phyloP scores from a whole-genome alignment of 2,888 invertebrate genomes.

The Chymomyza procnemis region DNA sequence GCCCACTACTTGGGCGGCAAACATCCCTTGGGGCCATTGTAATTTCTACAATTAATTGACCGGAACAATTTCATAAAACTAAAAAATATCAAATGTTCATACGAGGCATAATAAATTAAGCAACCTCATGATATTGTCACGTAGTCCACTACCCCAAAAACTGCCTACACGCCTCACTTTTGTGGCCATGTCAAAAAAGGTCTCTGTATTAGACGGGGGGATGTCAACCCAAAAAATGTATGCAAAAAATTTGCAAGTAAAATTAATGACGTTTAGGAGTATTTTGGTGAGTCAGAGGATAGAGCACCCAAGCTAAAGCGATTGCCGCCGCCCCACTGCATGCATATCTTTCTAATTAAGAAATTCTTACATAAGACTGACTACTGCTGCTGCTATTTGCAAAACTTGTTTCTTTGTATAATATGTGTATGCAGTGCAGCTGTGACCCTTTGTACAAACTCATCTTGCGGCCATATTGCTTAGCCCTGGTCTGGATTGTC shows the following conservation, averaged over 20 bases:
- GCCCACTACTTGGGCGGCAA: neutral
- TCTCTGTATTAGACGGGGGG: constrained; percentile 8
- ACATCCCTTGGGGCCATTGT: constrained; percentile 15
- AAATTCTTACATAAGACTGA: constrained; percentile 58
- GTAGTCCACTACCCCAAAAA: constrained; percentile 26
- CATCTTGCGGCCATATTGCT: neutral
- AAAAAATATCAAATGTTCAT: constrained; percentile 54
- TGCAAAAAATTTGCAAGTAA: constrained; percentile 53
- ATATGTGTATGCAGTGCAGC: constrained; percentile 39
- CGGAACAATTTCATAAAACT: constrained; percentile 75
- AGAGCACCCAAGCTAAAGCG: neutral
- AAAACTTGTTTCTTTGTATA: constrained; percentile 3
- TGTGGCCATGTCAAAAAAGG: constrained; percentile 55
- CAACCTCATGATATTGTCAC: constrained; percentile 63
- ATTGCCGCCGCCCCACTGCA: constrained; percentile 44
- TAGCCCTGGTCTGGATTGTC: neutral
- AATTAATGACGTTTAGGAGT: constrained; percentile 69
- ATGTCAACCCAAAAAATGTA: neutral
- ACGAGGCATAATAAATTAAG: constrained; percentile 68
- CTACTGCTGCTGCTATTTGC: constrained; percentile 51
- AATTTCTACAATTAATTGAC: constrained; percentile 75
- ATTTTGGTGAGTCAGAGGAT: constrained; percentile 5
- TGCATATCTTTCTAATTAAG: constrained; percentile 72
- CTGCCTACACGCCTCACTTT: constrained; percentile 11
- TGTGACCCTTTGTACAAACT: constrained; percentile 35